phyloP scores from a whole-genome alignment of 2,888 invertebrate species.

The Noctua fimbriata region DNA sequence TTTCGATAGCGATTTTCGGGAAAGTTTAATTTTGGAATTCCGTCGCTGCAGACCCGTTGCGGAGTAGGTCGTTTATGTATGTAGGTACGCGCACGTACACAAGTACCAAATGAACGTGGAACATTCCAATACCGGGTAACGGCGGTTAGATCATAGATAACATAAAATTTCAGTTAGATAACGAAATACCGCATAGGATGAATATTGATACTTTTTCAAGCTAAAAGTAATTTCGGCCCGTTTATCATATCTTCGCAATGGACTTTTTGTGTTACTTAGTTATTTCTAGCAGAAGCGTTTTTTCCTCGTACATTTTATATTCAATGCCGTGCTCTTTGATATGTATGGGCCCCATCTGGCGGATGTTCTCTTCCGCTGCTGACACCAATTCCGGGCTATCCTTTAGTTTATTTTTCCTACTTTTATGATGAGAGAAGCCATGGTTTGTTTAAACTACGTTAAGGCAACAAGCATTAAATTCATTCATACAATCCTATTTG shows the following conservation, averaged over 20 bases:
- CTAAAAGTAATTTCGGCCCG: constrained; percentile 19
- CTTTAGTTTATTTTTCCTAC: constrained; percentile 85
- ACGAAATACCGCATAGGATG: constrained; percentile 19
- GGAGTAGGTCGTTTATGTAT: constrained; percentile 10
- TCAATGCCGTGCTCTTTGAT: constrained; percentile 64
- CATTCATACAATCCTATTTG: constrained; percentile 77
- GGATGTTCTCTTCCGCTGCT: constrained; percentile 87
- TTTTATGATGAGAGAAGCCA: constrained; percentile 83
- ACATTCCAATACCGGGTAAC: constrained; percentile 16
- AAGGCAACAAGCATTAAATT: constrained; percentile 74
- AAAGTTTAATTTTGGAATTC: constrained; percentile 20
- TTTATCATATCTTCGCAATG: constrained; percentile 27
- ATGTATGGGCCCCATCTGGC: constrained; percentile 87
- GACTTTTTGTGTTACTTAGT: constrained; percentile 12
- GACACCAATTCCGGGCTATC: constrained; percentile 87
- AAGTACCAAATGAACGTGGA: constrained; percentile 9
- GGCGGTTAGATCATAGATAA: constrained; percentile 42
- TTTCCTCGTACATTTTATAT: constrained; percentile 54
- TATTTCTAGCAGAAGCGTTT: constrained; percentile 37
- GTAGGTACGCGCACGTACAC: constrained; percentile 3
- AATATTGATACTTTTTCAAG: constrained; percentile 27
- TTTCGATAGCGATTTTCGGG: constrained; percentile 13
- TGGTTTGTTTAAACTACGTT: constrained; percentile 77
- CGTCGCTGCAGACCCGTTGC: constrained; percentile 10
- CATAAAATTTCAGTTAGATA: constrained; percentile 30